Base-by-base conservation (phyloP, 2,888 invertebrate genomes). In the Vannuccia rotundouncinata region DNA sequence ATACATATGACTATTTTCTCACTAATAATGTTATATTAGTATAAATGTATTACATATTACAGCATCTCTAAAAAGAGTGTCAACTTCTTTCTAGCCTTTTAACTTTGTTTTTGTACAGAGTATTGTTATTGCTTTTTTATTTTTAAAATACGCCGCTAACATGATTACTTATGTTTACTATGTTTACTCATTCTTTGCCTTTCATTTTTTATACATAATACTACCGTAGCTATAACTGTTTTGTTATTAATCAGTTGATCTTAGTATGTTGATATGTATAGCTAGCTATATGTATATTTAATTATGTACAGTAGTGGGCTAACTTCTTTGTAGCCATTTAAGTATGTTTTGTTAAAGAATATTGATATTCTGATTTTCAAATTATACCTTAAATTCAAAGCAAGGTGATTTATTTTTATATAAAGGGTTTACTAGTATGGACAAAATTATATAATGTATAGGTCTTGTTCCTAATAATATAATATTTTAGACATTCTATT, bases 1-100 rank as follows among this genome's bases (percentile, higher is more conserved):
- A 66, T 66, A 66, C 66, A 66, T 66, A 66, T 66, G 66, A 66
- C 66, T 66, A 66, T 66, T 66, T 66, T 66, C 66, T 66, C 66
- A 66, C 66, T 22, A 22, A 66, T 66, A 66, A 66, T 66, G 13
- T 66, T 66, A 66, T n/a, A n/a, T n/a, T n/a, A n/a, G n/a, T n/a
- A n/a, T n/a, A n/a, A n/a, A n/a, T n/a, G n/a, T n/a, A n/a, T n/a
- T n/a, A n/a, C n/a, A n/a, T n/a, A n/a, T n/a, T n/a, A n/a, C n/a
- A n/a, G n/a, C n/a, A n/a, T n/a, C n/a, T n/a, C n/a, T n/a, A n/a
- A n/a, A n/a, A n/a, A n/a, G n/a, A n/a, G n/a, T n/a, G n/a, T n/a
- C n/a, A n/a, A n/a, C n/a, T n/a, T n/a, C n/a, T n/a, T n/a, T n/a
- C n/a, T n/a, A n/a, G n/a, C n/a, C n/a, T n/a, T n/a, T n/a, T n/a